phyloP scores from a whole-genome alignment of 1,140 invertebrate species.

The Drosophila lacteicornis region DNA sequence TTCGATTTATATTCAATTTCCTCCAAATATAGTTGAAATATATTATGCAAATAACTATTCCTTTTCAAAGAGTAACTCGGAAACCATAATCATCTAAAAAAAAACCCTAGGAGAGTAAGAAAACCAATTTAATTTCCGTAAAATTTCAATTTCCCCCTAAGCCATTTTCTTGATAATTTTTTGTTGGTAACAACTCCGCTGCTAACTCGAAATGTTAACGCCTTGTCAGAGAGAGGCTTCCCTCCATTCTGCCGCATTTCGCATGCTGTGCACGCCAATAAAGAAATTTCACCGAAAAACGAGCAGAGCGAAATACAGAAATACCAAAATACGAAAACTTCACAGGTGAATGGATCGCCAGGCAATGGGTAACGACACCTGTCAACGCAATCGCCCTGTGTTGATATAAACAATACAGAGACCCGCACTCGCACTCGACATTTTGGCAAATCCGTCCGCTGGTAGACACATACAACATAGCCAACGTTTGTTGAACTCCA shows the following conservation, averaged over 20 bases:
- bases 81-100: not conserved
- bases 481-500: constrained; percentile 65
- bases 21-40: too few relatives aligned
- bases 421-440: constrained; percentile 1
- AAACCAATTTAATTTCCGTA: not conserved
- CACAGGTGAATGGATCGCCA: constrained; percentile 41
- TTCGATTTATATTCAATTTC: too few relatives aligned
- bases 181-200: constrained; percentile 52
- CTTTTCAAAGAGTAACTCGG: too few relatives aligned
- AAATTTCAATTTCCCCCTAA: not conserved
- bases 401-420: constrained; percentile 21
- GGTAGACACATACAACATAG: constrained; percentile 19
- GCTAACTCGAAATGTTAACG: constrained; percentile 65
- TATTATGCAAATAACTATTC: too few relatives aligned
- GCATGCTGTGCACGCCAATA: constrained; percentile 66
- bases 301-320: constrained; percentile 18
- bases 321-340: not conserved
- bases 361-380: constrained; percentile 53
- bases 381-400: constrained; percentile 43
- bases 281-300: constrained; percentile 70
- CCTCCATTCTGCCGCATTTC: constrained; percentile 67
- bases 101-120: not conserved
- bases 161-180: not conserved
- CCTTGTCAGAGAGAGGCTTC: constrained; percentile 48
- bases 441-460: constrained; percentile 65